These are phyloP conservation scores for Liolophura sinensis DNA, from an alignment of 1,140 invertebrate species.

Conservation along the genomic window DNA sequence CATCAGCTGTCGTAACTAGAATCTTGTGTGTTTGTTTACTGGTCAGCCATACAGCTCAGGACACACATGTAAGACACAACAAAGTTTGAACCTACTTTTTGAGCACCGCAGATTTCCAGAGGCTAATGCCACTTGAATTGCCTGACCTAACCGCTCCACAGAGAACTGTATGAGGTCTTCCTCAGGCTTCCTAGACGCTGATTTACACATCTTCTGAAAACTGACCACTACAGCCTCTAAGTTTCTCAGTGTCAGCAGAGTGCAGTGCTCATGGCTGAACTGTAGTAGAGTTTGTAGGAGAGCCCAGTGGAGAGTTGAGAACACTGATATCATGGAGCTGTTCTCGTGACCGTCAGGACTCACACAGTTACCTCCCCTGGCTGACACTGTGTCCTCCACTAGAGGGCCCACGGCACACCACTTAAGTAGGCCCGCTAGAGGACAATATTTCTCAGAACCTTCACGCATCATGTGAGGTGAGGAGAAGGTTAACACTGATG, in stretches of 20 bases:
- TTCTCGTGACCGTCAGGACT: not conserved
- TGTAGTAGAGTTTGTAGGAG: constrained; percentile 20
- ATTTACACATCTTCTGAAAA: constrained; percentile 8
- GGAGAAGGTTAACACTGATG: constrained; percentile 39
- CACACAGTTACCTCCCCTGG: too few relatives aligned
- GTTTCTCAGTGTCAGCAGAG: constrained; percentile 16
- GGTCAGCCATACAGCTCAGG: too few relatives aligned
- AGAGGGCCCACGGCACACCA: constrained; percentile 50
- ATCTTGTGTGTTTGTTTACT: too few relatives aligned
- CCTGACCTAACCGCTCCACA: constrained; percentile 44
- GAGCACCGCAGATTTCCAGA: constrained; percentile 26
- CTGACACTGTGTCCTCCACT: constrained; percentile 20
- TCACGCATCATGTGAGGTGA: constrained; percentile 15
- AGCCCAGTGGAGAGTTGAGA: constrained; percentile 34
- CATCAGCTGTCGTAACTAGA: too few relatives aligned
- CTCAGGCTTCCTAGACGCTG: constrained; percentile 6
- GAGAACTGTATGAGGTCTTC: constrained; percentile 21
- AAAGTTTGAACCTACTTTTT: constrained; percentile 18
- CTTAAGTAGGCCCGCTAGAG: constrained; percentile 41
- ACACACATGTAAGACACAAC: too few relatives aligned
- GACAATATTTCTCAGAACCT: constrained; percentile 44
- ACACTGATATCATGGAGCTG: constrained; percentile 22
- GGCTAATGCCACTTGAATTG: constrained; percentile 44
- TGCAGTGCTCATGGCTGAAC: constrained; percentile 16
- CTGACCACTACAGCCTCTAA: constrained; percentile 17